phyloP scores from a whole-genome alignment of 2,888 invertebrate genomes.

The Neuroscelio doddi region DNA sequence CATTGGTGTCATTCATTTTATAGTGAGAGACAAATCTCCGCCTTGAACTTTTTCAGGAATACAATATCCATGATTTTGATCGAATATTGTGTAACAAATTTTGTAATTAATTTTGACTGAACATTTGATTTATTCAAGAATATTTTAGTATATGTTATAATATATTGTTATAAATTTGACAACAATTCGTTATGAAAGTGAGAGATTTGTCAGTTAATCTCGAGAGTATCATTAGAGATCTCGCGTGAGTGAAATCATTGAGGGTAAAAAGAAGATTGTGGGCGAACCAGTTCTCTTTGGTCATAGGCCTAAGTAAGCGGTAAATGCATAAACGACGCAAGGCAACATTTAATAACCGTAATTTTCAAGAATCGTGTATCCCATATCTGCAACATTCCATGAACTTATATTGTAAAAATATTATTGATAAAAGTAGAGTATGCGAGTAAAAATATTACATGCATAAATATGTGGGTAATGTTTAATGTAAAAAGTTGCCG shows the following conservation, averaged over 20 bases:
- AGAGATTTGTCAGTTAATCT: slow-evolving; percentile 25
- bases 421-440: neutral
- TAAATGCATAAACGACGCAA: slow-evolving; percentile 42
- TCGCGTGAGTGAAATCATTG: slow-evolving; percentile 46
- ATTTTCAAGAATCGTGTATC: slow-evolving; percentile 34
- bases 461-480: no score
- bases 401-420: slow-evolving; percentile 31
- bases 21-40: no score
- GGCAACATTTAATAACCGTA: slow-evolving; percentile 43
- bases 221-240: slow-evolving; percentile 31
- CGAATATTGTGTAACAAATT: no score
- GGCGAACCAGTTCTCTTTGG: slow-evolving; percentile 61
- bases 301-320: slow-evolving; percentile 47
- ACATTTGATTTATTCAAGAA: no score
- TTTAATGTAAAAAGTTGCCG: no score
- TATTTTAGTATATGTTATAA: no score
- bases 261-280: slow-evolving; percentile 51
- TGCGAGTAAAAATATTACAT: neutral
- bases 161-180: no score
- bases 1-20: slow-evolving; percentile 1
- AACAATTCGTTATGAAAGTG: no score
- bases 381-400: slow-evolving; percentile 40
- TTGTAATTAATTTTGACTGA: no score
- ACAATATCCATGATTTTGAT: no score
- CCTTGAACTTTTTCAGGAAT: no score